phyloP scores from a whole-genome alignment of 2,888 invertebrate genomes.

The Lithophane leautieri region DNA sequence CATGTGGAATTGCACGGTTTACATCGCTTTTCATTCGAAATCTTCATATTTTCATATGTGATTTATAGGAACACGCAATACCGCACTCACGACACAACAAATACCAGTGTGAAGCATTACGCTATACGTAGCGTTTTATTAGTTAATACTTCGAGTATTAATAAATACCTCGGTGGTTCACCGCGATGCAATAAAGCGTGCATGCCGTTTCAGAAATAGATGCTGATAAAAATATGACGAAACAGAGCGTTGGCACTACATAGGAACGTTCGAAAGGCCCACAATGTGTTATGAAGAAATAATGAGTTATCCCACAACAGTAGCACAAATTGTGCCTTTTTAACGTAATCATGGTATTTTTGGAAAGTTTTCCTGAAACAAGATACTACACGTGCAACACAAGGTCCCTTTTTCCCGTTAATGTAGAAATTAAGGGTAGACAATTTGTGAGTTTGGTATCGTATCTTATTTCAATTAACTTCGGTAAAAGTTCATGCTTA shows the following conservation, averaged over 20 bases:
- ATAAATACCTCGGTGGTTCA: conserved; percentile 43
- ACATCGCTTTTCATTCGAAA: conserved; percentile 6
- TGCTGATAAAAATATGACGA: conserved; percentile 39
- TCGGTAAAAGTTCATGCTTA: background rate
- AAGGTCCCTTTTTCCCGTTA: background rate
- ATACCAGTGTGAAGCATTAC: conserved; percentile 19
- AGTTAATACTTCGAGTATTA: conserved; percentile 35
- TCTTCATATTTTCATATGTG: background rate
- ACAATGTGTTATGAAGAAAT: too few relatives aligned
- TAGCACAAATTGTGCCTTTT: background rate
- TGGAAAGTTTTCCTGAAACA: background rate
- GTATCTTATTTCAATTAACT: conserved; percentile 1
- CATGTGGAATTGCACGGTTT: background rate
- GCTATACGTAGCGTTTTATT: conserved; percentile 21
- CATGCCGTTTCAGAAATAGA: conserved; percentile 49
- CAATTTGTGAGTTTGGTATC: background rate
- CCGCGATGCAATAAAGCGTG: conserved; percentile 46
- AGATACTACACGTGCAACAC: background rate
- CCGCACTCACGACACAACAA: conserved; percentile 12
- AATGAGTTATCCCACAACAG: background rate
- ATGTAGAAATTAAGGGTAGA: background rate
- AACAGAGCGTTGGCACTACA: background rate
- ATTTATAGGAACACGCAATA: conserved; percentile 24
- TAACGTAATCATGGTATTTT: background rate
- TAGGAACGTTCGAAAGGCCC: background rate